Conservation (phyloP, 2,113 vertebrate genomes). For the Podarcis raffonei region DNA sequence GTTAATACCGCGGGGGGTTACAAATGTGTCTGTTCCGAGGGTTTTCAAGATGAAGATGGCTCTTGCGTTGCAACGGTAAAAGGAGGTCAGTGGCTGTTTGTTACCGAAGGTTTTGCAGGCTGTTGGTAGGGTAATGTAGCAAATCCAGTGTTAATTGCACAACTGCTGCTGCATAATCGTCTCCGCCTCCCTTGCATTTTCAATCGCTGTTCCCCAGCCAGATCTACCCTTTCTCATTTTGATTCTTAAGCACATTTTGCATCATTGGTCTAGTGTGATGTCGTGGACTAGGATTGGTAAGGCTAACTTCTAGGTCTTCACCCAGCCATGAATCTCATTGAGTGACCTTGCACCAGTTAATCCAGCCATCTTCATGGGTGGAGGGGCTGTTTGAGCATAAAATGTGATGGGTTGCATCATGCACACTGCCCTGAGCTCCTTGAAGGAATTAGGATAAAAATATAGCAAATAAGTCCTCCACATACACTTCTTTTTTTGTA, state of each 20-base stretch:
- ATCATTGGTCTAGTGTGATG: background rate
- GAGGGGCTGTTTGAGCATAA: background rate
- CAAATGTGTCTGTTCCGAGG: conserved; percentile 80
- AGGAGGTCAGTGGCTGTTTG: conserved; percentile 69
- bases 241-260: background rate
- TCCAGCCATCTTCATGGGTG: background rate
- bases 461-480: background rate
- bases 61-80: conserved; percentile 74
- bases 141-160: background rate
- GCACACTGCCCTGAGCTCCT: background rate
- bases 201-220: background rate
- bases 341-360: background rate
- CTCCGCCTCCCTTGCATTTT: background rate
- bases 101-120: background rate
- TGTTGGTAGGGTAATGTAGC: background rate
- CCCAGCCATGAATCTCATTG: background rate
- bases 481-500: too few species aligned
- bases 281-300: background rate
- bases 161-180: background rate
- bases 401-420: background rate
- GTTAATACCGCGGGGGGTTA: conserved; percentile 86
- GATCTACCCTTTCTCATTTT: background rate
- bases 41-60: conserved; percentile 81
- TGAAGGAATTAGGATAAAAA: background rate
- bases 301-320: background rate